These are phyloP conservation scores for Pyrocephalus nanus DNA, from an alignment of 2,797 vertebrate species.

Conservation along the genomic window DNA sequence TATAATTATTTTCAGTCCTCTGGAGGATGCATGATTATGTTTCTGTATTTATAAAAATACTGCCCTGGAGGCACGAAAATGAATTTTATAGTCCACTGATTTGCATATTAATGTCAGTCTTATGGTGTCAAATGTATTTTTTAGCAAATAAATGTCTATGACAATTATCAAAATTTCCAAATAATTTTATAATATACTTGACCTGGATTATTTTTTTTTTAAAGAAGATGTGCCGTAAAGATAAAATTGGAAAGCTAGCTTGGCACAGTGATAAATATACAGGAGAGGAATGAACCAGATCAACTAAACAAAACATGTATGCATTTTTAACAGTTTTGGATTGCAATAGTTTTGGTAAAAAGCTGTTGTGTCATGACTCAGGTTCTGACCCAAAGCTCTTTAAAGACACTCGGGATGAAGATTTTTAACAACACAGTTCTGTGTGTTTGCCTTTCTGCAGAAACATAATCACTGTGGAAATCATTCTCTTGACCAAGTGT, in stretches of 20 bases:
- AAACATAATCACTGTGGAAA: neutral
- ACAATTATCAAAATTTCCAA: conserved; percentile 54
- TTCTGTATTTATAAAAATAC: conserved; percentile 85
- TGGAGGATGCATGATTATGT: conserved; percentile 81
- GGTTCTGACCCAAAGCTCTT: neutral
- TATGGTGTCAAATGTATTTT: conserved; percentile 65
- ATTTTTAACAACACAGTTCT: neutral
- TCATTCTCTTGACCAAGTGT: neutral
- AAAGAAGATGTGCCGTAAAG: neutral
- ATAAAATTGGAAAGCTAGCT: neutral
- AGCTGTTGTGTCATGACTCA: neutral
- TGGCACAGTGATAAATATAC: neutral
- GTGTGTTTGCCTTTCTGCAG: neutral
- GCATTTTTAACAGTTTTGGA: neutral
- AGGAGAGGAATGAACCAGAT: neutral
- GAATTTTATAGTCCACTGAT: conserved; percentile 79
- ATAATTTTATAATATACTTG: neutral
- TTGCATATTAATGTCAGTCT: conserved; percentile 76
- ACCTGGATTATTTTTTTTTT: neutral
- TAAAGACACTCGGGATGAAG: neutral
- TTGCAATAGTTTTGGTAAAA: neutral
- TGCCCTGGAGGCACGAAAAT: conserved; percentile 78
- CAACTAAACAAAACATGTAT: neutral
- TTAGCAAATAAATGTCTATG: conserved; percentile 58
- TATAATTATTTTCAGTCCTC: conserved; percentile 85